These are phyloP conservation scores for Peromyscus maniculatus DNA, from an alignment of 2,113 vertebrate species.

Conservation along the genomic window DNA sequence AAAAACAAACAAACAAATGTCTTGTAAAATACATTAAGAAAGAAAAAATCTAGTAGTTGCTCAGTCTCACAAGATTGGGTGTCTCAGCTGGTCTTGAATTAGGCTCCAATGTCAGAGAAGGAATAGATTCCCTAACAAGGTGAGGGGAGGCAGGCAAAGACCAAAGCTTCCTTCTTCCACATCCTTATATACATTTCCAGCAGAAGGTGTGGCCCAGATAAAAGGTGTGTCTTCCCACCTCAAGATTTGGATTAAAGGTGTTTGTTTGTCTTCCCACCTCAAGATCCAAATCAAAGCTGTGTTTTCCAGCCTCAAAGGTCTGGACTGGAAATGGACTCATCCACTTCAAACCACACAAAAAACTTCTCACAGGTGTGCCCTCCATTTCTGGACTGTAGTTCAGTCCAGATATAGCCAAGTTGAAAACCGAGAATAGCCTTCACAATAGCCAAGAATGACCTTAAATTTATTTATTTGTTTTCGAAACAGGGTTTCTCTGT, in stretches of 20 bases:
- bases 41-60: not conserved
- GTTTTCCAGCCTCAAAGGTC: not conserved
- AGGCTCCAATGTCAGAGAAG: not conserved
- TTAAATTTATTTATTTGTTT: not conserved
- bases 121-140: not conserved
- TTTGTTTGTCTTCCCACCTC: not conserved
- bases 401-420: not conserved
- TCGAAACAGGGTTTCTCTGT: too few species aligned
- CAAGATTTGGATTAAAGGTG: too few species aligned
- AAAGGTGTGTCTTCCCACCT: not conserved
- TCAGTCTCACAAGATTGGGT: not conserved
- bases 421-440: not conserved
- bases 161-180: not conserved
- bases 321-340: not conserved
- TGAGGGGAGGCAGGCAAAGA: not conserved
- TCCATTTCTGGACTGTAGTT: not conserved
- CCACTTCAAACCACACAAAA: not conserved
- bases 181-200: not conserved
- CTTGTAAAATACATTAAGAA: too few species aligned
- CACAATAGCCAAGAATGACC: not conserved
- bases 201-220: not conserved
- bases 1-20: too few species aligned
- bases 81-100: not conserved
- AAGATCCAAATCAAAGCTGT: not conserved
- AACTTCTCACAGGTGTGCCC: not conserved